Conservation (phyloP, 2,888 invertebrate species). For the Drosophila nr. fundita region DNA sequence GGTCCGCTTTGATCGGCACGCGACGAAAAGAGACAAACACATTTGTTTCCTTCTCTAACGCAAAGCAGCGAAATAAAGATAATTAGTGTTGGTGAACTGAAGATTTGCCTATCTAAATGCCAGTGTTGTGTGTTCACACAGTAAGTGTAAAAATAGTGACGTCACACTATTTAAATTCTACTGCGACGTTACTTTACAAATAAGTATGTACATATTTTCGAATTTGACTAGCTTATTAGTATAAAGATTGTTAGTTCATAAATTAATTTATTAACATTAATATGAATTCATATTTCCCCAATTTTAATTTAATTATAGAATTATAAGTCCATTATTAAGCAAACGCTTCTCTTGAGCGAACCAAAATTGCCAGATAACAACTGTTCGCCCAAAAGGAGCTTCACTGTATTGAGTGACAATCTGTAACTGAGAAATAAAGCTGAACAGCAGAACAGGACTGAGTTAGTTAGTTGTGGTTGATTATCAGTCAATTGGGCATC, state of each 20-base stretch:
- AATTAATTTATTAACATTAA: background rate
- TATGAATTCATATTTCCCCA: background rate
- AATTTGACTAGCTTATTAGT: background rate
- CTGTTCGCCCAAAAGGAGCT: background rate
- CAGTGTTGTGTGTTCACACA: background rate
- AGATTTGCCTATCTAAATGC: background rate
- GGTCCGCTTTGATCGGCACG: background rate
- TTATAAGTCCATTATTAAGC: background rate
- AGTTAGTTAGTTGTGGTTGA: conserved; percentile 2
- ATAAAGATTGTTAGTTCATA: background rate
- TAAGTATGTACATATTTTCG: no score
- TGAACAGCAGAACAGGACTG: background rate
- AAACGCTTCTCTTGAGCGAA: no score
- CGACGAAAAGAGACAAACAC: background rate
- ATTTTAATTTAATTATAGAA: background rate
- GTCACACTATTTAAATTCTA: background rate
- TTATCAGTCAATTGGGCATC: conserved; percentile 45
- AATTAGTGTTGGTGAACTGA: background rate
- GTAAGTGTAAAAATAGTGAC: background rate
- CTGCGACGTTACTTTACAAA: background rate
- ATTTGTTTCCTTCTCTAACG: background rate
- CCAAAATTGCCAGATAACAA: background rate
- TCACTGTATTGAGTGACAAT: background rate
- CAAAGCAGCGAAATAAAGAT: background rate
- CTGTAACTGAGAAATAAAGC: background rate